Evolutionary conservation across 2,113 vertebrate genomes (phyloP), one percentile per base, ranked within the genome.

Genomic region (Thomomys bottae): DNA sequence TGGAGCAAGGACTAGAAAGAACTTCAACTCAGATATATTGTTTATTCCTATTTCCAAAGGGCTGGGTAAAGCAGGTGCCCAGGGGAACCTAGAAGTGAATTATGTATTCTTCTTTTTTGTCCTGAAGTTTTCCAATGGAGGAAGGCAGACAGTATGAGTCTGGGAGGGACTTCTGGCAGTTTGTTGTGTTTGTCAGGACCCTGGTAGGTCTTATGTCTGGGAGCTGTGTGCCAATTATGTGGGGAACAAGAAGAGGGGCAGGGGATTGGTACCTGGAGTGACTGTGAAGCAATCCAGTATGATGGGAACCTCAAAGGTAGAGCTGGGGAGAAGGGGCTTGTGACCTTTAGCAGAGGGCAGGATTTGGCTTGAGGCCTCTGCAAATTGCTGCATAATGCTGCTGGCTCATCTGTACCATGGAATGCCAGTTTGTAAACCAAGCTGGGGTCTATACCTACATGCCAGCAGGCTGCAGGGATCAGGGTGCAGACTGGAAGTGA

Each of bases 1-100:
- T 81, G 77, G 89, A 96, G 81, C 76, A 94, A 61, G 54, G 64
- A 70, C 79, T 82, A 87, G 92, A 76, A 88, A 87, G 89, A 82
- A 75, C 30, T 59, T 85, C 90, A 89, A 54, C 67, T 87, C 67
- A 61, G 93, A 70, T 63, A 34, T 90, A 84, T 84, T 92, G 86
- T 90, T 93, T 64, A 45, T 75, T 89, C 87, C 66, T 36, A 24
- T 84, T 84, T 68, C 64, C n/a, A 40, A 54, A 78, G 72, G 36
- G 45, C 36, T 0, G 12, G 32, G 28, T 26, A 36, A 23, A 86
- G 36, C 21, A 73, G 30, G 30, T 3, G 40, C 8, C 54, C 5
- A 36, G 32, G 68, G 28, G 57, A 36, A 66, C 23, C 54, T 21
- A 76, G 67, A 85, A 91, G 67, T 2, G 9, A 59, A 59, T 70